Evolutionary conservation across 2,888 invertebrate genomes (phyloP), one percentile per base, ranked within the genome.

Genomic region (Hesperia comma): DNA sequence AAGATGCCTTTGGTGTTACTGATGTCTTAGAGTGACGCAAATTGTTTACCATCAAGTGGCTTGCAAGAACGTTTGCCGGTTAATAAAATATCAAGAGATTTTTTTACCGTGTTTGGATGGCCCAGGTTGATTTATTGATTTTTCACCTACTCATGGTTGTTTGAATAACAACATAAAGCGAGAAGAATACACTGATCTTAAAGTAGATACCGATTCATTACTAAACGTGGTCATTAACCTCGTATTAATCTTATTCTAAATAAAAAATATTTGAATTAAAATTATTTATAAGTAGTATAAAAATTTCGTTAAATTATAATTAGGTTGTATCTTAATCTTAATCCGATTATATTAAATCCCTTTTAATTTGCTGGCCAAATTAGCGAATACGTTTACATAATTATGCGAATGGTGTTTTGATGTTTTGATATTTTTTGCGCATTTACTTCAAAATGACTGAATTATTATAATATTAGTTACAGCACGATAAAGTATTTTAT

Each of bases 331-430:
- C 17, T 46, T 17, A 46, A 37, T 37, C 37, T 12, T 12, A 37
- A 46, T 46, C 46, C 2, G 46, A 46, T 46, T 46, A 46, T 46
- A 46, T 46, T n/a, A 46, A 46, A 46, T 46, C 46, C 46, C 46
- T 46, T 46, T 46, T 46, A 46, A 46, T 46, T 46, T 46, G 46
- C 46, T 46, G 8, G 4, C 6, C 46, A 46, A 17, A 46, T 46
- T 46, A 15, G 15, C 17, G 17, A 46, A 17, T 46, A 46, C 12
- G 12, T 37, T 37, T 37, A 37, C 37, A 37, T 37, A 37, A 37
- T 37, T 37, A 37, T 37, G 37, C 12, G 10, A 37, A 37, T 37
- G 8, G 8, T 37, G 37, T 37, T 37, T 37, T 12, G 37, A 12
- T 37, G 2, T 46, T 17, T 46, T 8, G 15, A 17, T 46, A 17